Evolutionary conservation across 2,113 vertebrate species (phyloP), one percentile per base, ranked within the genome.

Genomic region (Catagonus wagneri): DNA sequence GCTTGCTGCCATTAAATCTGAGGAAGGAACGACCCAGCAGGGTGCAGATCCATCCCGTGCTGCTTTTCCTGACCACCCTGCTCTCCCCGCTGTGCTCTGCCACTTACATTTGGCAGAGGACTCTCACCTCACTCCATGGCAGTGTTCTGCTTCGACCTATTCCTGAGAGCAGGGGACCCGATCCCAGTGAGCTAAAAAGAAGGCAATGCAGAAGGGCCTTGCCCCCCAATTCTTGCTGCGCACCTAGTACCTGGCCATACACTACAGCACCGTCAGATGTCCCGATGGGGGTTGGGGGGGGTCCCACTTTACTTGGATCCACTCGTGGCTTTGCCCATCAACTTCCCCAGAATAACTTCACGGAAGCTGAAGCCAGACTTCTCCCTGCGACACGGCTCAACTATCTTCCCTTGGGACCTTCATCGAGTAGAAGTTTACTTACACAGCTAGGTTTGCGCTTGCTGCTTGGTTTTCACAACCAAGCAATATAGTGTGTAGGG

Each of bases 281-380:
- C 39, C 29, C 58, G 52, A 87, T 27, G 56, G 11, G n/a, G n/a
- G n/a, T n/a, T n/a, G n/a, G 3, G 25, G 19, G 27, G 11, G 52
- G 16, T 7, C 29, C 44, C 3, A 3, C 83, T 88, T 95, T 63
- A 54, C 7, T 12, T 20, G 11, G 50, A 74, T 56, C 61, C 52
- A 83, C 27, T 69, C 4, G 1, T 34, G n/a, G 34, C 34, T 23
- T 90, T 84, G 44, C 44, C 54, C 36, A 95, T 36, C 20, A 36
- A 34, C n/a, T 76, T 86, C 80, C n/a, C 71, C 61, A 83, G 66
- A 89, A 81, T n/a, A 72, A 90, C 32, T 32, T 75, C 34, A 81
- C 9, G 58, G 58, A 85, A 36, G 14, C 32, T n/a, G 68, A 86
- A 83, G 84, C 22, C 34, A 75, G 20, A 44, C 44, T 93, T 93